Evolutionary conservation across 1,140 invertebrate species (phyloP), one percentile per base, ranked within the genome.

Genomic region (Drosophila repleta): DNA sequence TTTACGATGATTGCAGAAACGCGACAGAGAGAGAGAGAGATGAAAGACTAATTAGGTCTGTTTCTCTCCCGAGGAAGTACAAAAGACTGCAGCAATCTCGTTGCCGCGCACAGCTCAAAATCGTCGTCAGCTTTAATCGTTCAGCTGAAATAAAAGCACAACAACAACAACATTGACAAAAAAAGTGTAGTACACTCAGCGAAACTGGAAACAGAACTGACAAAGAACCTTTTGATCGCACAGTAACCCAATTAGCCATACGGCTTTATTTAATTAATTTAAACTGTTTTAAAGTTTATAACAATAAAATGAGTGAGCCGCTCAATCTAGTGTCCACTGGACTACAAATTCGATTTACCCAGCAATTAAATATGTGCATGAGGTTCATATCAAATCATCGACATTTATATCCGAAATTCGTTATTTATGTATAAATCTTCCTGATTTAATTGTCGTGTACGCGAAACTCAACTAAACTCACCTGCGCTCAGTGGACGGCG

Each of bases 111-210:
- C 7, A 15, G 52, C 8, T 2, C 4, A 60, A 58, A 37, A 43
- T 32, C 49, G n/a, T 49, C 24, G 48, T 48, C 66, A 51, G 74
- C 55, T 65, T 70, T 78, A 65, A 71, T 67, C 56, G 62, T 49
- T 78, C 58, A 78, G 70, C 48, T 15, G 20, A 20, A 57, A 49
- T 29, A 35, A 2, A 35, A 20, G 32, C 17, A 37, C 11, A n/a
- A 35, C 1, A 35, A 10, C 29, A 29, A 29, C 29, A 29, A 29
- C 0, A 29, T 8, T 10, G 8, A 29, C 7, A 29, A 29, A 6
- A 29, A 29, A 29, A 29, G 26, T 1, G 7, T 13, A 35, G 5
- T 48, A 58, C 43, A 66, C 15, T 66, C 15, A 49, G 63, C 53
- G 7, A 48, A 57, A 49, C 20, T n/a, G 29, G 1, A 32, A 29